Conservation (phyloP, 2,888 invertebrate species). For the Drosophila mettleri region DNA sequence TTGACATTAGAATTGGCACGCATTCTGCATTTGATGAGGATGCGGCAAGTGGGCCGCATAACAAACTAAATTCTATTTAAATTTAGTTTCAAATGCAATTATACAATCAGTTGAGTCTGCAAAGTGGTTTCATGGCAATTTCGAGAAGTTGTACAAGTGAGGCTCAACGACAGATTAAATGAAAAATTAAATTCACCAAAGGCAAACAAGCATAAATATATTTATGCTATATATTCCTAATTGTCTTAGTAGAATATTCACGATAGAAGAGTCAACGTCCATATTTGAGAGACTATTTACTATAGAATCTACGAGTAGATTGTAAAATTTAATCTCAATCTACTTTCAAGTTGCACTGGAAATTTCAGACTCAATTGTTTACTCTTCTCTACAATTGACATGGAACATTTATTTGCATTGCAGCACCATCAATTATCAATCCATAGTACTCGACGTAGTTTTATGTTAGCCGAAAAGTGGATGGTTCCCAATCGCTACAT, state of each 20-base stretch:
- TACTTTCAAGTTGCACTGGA: not conserved
- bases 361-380: constrained; percentile 3
- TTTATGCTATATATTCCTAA: not conserved
- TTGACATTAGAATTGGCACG: constrained; percentile 42
- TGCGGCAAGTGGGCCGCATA: constrained; percentile 13
- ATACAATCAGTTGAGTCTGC: not conserved
- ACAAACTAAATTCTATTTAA: constrained; percentile 24
- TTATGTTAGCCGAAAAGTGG: constrained; percentile 15
- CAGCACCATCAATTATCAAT: constrained; percentile 35
- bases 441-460: constrained; percentile 16
- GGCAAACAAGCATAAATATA: too few species aligned
- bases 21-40: constrained; percentile 37
- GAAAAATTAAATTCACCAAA: not conserved
- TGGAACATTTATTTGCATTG: constrained; percentile 39
- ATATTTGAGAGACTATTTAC: not conserved
- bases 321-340: not conserved
- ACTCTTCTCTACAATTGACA: constrained; percentile 29
- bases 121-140: not conserved
- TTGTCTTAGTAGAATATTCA: not conserved
- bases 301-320: not conserved
- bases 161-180: not conserved
- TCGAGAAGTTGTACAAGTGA: too few species aligned
- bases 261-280: too few species aligned
- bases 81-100: not conserved
- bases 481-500: constrained; percentile 35